These are phyloP conservation scores for Rhaphigaster nebulosa DNA, from an alignment of 2,888 invertebrate genomes.

Conservation along the genomic window DNA sequence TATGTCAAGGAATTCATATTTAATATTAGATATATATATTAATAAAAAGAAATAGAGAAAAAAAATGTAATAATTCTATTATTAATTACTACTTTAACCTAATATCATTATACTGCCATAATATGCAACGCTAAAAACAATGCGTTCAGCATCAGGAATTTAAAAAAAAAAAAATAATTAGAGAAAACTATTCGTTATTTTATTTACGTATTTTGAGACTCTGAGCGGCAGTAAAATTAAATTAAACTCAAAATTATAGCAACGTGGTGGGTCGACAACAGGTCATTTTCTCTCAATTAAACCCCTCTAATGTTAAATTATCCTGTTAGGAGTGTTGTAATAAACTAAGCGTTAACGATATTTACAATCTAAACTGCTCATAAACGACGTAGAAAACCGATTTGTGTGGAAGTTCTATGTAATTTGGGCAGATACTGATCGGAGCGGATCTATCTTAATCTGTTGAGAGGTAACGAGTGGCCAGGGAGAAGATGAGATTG, in stretches of 20 bases:
- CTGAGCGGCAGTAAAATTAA: neutral
- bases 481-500: neutral
- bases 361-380: constrained; percentile 31
- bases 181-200: neutral
- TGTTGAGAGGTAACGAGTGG: constrained; percentile 39
- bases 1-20: too few species aligned
- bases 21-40: too few species aligned
- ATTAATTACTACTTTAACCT: too few species aligned
- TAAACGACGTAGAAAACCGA: constrained; percentile 14
- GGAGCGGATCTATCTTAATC: constrained; percentile 34
- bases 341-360: constrained; percentile 29
- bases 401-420: neutral
- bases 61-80: too few species aligned
- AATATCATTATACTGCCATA: too few species aligned
- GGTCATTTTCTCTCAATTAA: constrained; percentile 1
- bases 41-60: too few species aligned
- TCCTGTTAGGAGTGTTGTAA: constrained; percentile 8
- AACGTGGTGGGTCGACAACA: neutral
- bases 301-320: neutral
- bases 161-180: too few species aligned
- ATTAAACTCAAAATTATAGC: neutral
- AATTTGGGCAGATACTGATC: constrained; percentile 43
- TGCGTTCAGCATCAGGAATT: too few species aligned
- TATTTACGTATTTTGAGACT: neutral
- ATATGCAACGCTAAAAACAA: too few species aligned